A percentile compares a stretch with the other conserved stretches of the same genome.
These are phyloP conservation scores for Macrosteles quadrilineatus DNA, from an alignment of 1,140 invertebrate genomes.

Conservation along the genomic window DNA sequence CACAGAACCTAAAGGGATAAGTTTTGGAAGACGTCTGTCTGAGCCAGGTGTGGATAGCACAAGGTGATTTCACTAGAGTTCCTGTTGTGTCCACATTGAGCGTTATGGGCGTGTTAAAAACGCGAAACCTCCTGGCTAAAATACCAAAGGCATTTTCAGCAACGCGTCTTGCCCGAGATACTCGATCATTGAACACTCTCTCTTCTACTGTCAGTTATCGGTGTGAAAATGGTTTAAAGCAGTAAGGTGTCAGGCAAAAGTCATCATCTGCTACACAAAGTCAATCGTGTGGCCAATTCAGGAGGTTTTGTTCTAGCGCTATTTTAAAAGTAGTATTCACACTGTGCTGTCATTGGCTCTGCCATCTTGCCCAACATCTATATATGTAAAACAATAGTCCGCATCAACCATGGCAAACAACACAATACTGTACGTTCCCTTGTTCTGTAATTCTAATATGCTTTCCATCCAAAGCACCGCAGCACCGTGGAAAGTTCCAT, in stretches of 20 bases:
- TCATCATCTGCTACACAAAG: slow-evolving; percentile 55
- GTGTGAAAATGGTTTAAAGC: slow-evolving; percentile 36
- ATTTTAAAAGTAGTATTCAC: not conserved
- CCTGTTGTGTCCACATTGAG: slow-evolving; percentile 41
- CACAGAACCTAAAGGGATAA: not conserved
- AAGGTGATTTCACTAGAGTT: not conserved
- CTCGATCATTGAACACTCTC: slow-evolving; percentile 48
- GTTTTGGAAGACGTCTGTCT: not conserved
- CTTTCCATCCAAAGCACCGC: not conserved
- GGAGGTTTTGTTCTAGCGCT: too few species aligned
- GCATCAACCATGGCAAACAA: not conserved
- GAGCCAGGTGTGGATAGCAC: not conserved
- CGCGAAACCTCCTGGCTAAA: slow-evolving; percentile 49
- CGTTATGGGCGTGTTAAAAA: slow-evolving; percentile 47
- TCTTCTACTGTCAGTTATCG: slow-evolving; percentile 37
- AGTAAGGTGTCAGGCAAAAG: slow-evolving; percentile 53
- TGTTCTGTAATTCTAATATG: too few species aligned
- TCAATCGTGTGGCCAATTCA: not conserved
- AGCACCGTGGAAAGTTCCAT: not conserved
- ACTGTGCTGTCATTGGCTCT: not conserved
- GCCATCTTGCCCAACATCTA: not conserved
- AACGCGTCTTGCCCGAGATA: slow-evolving; percentile 34
- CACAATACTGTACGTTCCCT: too few species aligned
- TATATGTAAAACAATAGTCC: not conserved
- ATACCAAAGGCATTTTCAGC: slow-evolving; percentile 46